Conservation (phyloP, 2,797 vertebrate species). For the Poeciliopsis presidionis region DNA sequence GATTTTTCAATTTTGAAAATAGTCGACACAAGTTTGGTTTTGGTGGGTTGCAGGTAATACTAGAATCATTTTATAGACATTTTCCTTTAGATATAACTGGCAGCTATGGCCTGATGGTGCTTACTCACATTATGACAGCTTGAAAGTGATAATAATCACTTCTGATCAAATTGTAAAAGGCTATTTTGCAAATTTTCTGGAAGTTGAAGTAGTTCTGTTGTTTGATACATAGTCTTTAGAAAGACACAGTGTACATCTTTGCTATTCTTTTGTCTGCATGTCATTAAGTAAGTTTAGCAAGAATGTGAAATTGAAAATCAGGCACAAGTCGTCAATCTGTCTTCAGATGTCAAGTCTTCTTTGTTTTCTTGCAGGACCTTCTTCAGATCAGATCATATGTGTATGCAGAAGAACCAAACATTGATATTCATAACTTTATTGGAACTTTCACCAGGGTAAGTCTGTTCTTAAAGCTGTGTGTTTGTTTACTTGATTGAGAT, state of each 20-base stretch:
- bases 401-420: slow-evolving; percentile 96
- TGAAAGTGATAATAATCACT: background rate
- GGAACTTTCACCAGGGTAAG: slow-evolving; percentile 96
- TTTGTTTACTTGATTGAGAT: background rate
- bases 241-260: background rate
- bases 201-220: background rate
- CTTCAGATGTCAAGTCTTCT: background rate
- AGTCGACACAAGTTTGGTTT: background rate
- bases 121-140: background rate
- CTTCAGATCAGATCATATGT: slow-evolving; percentile 93
- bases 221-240: background rate
- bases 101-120: background rate
- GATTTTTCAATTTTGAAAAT: background rate
- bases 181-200: background rate
- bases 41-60: no score
- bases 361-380: slow-evolving; percentile 84
- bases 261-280: no score
- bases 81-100: background rate
- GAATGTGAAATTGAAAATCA: background rate
- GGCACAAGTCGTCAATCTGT: background rate
- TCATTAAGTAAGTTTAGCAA: background rate
- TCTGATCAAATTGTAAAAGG: background rate
- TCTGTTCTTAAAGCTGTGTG: slow-evolving; percentile 6
- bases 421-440: slow-evolving; percentile 98
- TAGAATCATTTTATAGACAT: background rate